phyloP scores from a whole-genome alignment of 2,797 vertebrate species.

The Nasua narica region DNA sequence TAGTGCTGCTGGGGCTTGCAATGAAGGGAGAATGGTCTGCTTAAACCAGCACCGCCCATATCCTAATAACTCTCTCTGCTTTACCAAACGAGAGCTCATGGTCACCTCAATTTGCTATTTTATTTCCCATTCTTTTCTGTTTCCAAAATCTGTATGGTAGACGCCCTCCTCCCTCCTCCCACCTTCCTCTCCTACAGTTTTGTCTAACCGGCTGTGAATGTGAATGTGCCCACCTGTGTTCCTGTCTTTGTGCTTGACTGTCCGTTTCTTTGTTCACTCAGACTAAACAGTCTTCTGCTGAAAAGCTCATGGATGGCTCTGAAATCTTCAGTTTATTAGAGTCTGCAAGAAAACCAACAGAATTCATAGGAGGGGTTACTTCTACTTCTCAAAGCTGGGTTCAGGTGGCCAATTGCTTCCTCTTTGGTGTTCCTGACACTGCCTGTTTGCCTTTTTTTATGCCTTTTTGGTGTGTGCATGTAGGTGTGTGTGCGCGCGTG shows the following conservation, averaged over 20 bases:
- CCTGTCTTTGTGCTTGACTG: slow-evolving; percentile 78
- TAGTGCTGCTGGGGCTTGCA: slow-evolving; percentile 81
- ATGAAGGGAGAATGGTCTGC: slow-evolving; percentile 69
- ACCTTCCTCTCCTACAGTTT: slow-evolving; percentile 71
- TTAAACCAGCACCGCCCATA: slow-evolving; percentile 72
- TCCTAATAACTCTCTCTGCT: slow-evolving; percentile 82
- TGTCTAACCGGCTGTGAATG: slow-evolving; percentile 64
- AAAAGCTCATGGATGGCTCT: slow-evolving; percentile 90
- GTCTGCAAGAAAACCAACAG: slow-evolving; percentile 87
- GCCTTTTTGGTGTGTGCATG: not conserved
- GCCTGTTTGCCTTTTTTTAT: slow-evolving; percentile 10
- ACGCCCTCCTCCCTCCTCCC: slow-evolving; percentile 69
- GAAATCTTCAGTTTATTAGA: slow-evolving; percentile 90
- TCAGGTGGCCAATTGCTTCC: slow-evolving; percentile 86
- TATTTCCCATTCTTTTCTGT: slow-evolving; percentile 81
- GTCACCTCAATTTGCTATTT: slow-evolving; percentile 80
- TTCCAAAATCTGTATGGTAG: slow-evolving; percentile 54
- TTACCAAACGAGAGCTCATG: slow-evolving; percentile 79
- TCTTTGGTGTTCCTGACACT: slow-evolving; percentile 46
- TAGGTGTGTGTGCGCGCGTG: no score
- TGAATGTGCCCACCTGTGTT: not conserved
- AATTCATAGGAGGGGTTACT: slow-evolving; percentile 89
- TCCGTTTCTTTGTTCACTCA: slow-evolving; percentile 88
- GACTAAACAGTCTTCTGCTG: slow-evolving; percentile 90
- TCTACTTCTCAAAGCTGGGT: slow-evolving; percentile 87